Base-by-base conservation (phyloP, 2,797 vertebrate species). In the Florisuga fusca region DNA sequence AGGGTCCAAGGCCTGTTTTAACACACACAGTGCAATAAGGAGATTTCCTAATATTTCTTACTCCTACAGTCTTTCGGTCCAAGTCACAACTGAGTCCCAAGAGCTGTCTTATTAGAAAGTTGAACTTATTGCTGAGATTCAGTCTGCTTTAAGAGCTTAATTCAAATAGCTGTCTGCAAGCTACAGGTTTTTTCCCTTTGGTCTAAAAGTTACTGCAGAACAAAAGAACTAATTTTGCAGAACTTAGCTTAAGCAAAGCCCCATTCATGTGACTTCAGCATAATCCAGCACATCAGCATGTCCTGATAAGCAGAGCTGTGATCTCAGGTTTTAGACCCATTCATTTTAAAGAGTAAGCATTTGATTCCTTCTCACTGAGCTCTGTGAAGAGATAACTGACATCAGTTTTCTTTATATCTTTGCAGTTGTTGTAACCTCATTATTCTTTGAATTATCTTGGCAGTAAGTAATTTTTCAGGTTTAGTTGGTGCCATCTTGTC, bases 401-500 rank as follows among this genome's bases (percentile, higher is more conserved):
- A 94, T 81, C 71, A 89, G 83, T 85, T 89, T 91, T 96, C 93
- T 96, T 93, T 94, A 62, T 27, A 25, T 93, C 81, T 96, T 95
- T 89, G 45, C 85, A 87, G 84, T 96, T 96, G 64, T 79, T 95
- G 86, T 63, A 96, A 90, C 92, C 87, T 97, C 97, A 97, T 97
- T 97, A 96, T 91, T 97, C 97, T 93, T 94, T 68, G 84, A 94
- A 94, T 97, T 97, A 97, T 97, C 96, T 97, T 96, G 88, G 94
- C 94, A 96, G 82, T 64, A 68, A 85, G 89, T 86, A 0, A 92
- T 95, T 96, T 97, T 89, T 89, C 77, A 84, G 94, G 86, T 92
- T 96, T 88, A 85, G 87, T 36, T 94, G 96, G 97, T 97, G 97
- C 97, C 97, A 97, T 96, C 95, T 97, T 1, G 96, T 97, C 97